Base-by-base conservation (phyloP, 2,797 vertebrate genomes). In the Sebastolobus altivelis region DNA sequence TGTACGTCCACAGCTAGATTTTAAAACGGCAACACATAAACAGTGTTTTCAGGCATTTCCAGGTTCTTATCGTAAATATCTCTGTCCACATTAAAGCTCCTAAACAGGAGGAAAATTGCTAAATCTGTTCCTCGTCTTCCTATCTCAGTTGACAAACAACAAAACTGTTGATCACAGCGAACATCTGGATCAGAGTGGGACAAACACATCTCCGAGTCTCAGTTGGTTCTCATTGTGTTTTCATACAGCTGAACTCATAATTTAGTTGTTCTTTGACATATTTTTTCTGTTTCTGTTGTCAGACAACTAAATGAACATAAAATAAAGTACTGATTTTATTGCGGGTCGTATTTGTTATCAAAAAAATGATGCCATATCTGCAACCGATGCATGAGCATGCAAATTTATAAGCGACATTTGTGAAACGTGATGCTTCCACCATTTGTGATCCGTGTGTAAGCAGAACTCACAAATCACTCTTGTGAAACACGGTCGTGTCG, bases 171-270 rank as follows among this genome's bases (percentile, higher is more conserved):
- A 38, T 65, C 4, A n/a, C 14, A 65, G 35, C 35, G 7, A 55
- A 69, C 43, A 62, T 69, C 75, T 69, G 55, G 25, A 61, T 62
- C 10, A 38, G 16, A 74, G 46, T 2, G 5, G 60, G n/a, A 35
- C 35, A 27, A 31, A 55, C n/a, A 56, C 33, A 9, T 35, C 33
- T 18, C 27, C 9, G 29, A 59, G 56, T 59, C 14, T 59, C 58
- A 31, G 13, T 59, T 14, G 7, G 27, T 31, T 59, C 7, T 59
- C 16, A 38, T 8, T 22, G 61, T 63, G 61, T 62, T 62, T 37
- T 61, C 33, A n/a, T 12, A 38, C 35, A 22, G 20, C n/a, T 67
- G 10, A 52, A 33, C 7, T 61, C 56, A 29, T 25, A 29, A 29
- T 58, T 14, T 43, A 43, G 40, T 43, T 43, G 40, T 43, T 25